Evolutionary conservation across 2,797 vertebrate species (phyloP), one percentile per base, ranked within the genome.

Genomic region (Eutrigla gurnardus): DNA sequence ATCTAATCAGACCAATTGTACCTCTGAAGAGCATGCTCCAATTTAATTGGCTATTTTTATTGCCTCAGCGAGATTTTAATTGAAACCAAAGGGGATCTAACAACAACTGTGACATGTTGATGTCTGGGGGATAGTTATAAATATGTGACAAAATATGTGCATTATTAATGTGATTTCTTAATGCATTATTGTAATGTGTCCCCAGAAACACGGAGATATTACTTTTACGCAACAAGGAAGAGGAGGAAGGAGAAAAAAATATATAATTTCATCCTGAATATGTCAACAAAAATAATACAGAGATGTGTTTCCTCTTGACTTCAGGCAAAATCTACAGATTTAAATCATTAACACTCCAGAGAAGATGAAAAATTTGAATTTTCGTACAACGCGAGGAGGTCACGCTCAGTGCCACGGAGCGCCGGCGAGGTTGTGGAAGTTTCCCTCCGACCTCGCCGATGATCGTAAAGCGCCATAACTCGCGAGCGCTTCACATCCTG

Each of bases 41-140:
- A 85, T 96, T 96, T 95, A 95, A 95, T 95, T 95, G 95, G 92
- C 94, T 95, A 95, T 95, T 95, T 96, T 94, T 95, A 96, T 95
- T 95, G 94, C 94, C 94, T 94, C 92, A 82, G 91, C 85, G 88
- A 94, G 93, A 92, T 94, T 95, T 95, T 95, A 95, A 95, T 95
- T 95, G 94, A 95, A 95, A 95, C 94, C 95, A 95, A 94, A 93
- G 92, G 94, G 93, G 92, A 95, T 93, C 93, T 92, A 94, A 95
- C 94, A 96, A 96, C 95, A 96, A 95, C 93, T 93, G 93, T 95
- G 94, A 94, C 94, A 95, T 93, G 93, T 89, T 93, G 92, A 94
- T 92, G 93, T 95, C 95, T 93, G 83, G 94, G 94, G 95, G 93
- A 94, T 94, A 92, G 93, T 93, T 95, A 94, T 95, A 94, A 96